phyloP scores from a whole-genome alignment of 2,797 vertebrate species.

The Lutjanus argentimaculatus region DNA sequence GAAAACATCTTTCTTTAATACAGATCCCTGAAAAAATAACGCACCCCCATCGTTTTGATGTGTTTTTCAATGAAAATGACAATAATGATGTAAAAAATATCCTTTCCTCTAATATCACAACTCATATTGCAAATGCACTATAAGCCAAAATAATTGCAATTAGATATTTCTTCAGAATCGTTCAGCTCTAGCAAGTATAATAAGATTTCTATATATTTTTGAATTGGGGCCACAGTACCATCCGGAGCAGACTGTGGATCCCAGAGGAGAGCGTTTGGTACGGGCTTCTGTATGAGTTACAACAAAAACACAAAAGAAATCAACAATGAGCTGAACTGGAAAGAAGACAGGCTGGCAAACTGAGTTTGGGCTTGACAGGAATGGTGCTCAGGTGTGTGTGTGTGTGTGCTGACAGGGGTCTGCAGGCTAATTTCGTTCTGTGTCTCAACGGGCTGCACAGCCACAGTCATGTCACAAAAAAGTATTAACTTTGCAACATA shows the following conservation, averaged over 20 bases:
- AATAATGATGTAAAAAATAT: no score
- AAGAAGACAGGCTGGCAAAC: neutral
- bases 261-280: neutral
- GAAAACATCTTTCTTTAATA: no score
- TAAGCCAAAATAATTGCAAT: no score
- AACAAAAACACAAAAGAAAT: conserved; percentile 13
- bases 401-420: neutral
- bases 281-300: neutral
- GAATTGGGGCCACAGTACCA: neutral
- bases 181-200: no score
- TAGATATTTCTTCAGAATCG: no score
- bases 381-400: neutral
- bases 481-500: neutral
- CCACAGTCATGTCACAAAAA: conserved; percentile 13
- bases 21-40: no score
- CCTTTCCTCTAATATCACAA: no score
- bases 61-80: no score
- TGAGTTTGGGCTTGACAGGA: neutral
- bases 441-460: conserved; percentile 4
- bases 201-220: no score
- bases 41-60: no score
- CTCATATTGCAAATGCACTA: no score
- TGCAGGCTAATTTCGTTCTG: conserved; percentile 5
- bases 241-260: neutral
- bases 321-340: conserved; percentile 3